Conservation (phyloP, 1,140 invertebrate genomes). For the Panagrolaimus sp. region DNA sequence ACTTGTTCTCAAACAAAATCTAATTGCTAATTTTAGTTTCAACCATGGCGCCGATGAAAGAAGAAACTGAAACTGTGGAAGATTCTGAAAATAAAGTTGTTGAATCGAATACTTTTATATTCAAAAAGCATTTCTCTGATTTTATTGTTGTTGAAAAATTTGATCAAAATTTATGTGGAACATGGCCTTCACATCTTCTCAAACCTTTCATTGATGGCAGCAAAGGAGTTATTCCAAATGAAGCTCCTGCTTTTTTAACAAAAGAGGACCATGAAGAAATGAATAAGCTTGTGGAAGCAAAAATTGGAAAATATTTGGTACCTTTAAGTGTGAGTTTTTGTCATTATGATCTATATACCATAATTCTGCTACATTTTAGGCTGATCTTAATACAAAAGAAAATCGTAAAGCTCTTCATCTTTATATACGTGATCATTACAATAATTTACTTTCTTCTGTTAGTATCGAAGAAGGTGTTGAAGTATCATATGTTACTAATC, state of each 20-base stretch:
- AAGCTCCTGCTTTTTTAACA: neutral
- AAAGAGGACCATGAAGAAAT: neutral
- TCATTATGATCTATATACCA: neutral
- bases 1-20: too few relatives aligned
- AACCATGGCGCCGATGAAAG: too few relatives aligned
- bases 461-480: neutral
- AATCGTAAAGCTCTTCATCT: neutral
- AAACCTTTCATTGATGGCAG: neutral
- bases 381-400: neutral
- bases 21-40: too few relatives aligned
- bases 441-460: neutral
- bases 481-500: neutral
- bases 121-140: neutral
- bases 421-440: neutral
- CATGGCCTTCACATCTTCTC: neutral
- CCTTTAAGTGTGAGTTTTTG: neutral
- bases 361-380: neutral
- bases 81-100: neutral
- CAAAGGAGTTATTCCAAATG: neutral
- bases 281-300: neutral
- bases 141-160: constrained; percentile 6
- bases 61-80: too few relatives aligned
- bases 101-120: neutral
- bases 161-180: neutral
- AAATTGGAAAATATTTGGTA: neutral